Base-by-base conservation (phyloP, 2,888 invertebrate genomes). In the Drosophila longiperda region DNA sequence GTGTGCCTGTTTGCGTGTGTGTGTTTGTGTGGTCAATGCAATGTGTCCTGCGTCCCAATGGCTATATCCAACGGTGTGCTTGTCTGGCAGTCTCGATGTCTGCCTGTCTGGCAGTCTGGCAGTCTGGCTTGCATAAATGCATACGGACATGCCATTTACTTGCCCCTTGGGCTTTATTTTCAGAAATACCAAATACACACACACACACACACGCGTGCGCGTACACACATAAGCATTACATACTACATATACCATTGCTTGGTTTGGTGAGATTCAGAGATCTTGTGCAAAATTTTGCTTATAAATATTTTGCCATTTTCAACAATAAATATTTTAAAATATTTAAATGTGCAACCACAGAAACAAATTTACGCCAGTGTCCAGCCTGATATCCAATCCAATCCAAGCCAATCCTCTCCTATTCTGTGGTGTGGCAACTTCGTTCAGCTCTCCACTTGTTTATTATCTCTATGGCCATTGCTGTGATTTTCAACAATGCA, bases 241-340 rank as follows among this genome's bases (percentile, higher is more conserved):
- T 54, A 33, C 20, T 26, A 36, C 23, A 23, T 54, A 55, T 66
- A 29, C 34, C 55, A 67, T 67, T 61, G 26, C 42, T 66, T 62
- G 60, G 48, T 26, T 26, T 26, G 50, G 52, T 17, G 42, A 15
- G 8, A n/a, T 32, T 58, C 58, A 34, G 50, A 74, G 48, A 64
- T 66, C 67, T 76, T 80, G 66, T 77, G 86, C 86, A 83, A 85
- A 82, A 85, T 80, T 73, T 70, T 65, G 68, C 80, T 72, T 75
- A 85, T 83, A 83, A 86, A 83, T 86, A 86, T 83, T 86, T 83
- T 75, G 68, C 49, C 69, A 83, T 83, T 86, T 85, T 83, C 77
- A 80, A 75, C 83, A 83, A 83, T 85, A 85, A 83, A 83, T 83
- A 83, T 83, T 83, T 85, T 80, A 73, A 85, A 77, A 83, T 83